Conservation (phyloP, 2,113 vertebrate genomes). For the Pantherophis guttatus region DNA sequence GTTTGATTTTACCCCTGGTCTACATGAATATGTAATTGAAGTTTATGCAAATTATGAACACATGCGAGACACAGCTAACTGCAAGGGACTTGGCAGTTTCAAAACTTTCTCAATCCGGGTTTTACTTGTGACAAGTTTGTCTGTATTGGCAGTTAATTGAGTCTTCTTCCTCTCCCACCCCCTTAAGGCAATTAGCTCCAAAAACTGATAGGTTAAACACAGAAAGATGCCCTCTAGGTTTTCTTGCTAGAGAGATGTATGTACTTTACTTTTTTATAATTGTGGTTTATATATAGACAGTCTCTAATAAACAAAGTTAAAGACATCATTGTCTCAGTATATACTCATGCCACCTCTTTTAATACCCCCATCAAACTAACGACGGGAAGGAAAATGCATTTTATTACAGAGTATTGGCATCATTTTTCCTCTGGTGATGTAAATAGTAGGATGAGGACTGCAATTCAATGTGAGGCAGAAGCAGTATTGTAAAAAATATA, state of each 20-base stretch:
- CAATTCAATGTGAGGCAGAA: not conserved
- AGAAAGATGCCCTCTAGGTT: not conserved
- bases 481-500: not conserved
- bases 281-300: not conserved
- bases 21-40: not conserved
- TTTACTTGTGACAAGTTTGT: not conserved
- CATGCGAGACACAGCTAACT: not conserved
- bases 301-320: not conserved
- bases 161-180: not conserved
- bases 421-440: not conserved
- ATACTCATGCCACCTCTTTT: not conserved
- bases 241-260: not conserved
- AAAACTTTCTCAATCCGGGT: not conserved
- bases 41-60: not conserved
- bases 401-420: not conserved
- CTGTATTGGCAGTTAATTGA: not conserved
- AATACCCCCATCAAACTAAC: not conserved
- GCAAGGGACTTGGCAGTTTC: not conserved
- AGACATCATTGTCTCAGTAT: not conserved
- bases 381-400: not conserved
- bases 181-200: not conserved
- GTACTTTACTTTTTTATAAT: not conserved
- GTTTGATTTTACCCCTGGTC: not conserved
- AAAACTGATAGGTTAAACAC: not conserved
- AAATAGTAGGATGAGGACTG: not conserved